Conservation (phyloP, 2,888 invertebrate genomes). For the Dicycla oo region DNA sequence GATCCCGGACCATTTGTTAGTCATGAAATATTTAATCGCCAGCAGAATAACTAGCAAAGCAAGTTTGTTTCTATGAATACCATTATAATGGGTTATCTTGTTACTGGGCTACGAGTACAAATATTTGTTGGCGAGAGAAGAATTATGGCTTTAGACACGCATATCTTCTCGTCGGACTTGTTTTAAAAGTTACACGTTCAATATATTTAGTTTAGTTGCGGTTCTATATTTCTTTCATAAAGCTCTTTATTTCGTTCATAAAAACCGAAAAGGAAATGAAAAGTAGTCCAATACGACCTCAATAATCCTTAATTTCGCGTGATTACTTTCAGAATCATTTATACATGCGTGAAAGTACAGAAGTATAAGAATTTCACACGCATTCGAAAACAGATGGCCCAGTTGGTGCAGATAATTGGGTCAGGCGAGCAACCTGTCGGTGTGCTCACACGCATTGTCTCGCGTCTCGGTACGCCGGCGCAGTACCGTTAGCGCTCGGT, state of each 20-base stretch:
- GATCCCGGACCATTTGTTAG: constrained; percentile 47
- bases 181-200: constrained; percentile 21
- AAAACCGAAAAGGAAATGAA: constrained; percentile 23
- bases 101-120: constrained; percentile 60
- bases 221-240: constrained; percentile 7
- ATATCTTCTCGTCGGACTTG: constrained; percentile 13
- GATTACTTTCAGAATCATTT: constrained; percentile 54
- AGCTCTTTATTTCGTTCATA: not conserved
- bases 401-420: constrained; percentile 87
- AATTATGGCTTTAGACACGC: constrained; percentile 56
- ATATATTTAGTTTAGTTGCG: constrained; percentile 1
- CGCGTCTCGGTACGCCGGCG: constrained; percentile 74
- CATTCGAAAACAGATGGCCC: constrained; percentile 83
- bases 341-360: constrained; percentile 79
- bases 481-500: constrained; percentile 87
- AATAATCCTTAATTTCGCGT: constrained; percentile 47
- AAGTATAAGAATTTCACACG: constrained; percentile 82
- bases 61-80: constrained; percentile 60
- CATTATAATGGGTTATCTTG: constrained; percentile 58
- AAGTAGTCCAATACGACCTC: constrained; percentile 31
- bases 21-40: constrained; percentile 50
- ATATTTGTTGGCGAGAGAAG: constrained; percentile 45
- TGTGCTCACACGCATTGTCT: constrained; percentile 87
- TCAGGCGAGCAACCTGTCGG: constrained; percentile 89
- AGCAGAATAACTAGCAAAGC: constrained; percentile 43